Conservation (phyloP, 2,888 invertebrate genomes). For the Scrobipalpa costella region DNA sequence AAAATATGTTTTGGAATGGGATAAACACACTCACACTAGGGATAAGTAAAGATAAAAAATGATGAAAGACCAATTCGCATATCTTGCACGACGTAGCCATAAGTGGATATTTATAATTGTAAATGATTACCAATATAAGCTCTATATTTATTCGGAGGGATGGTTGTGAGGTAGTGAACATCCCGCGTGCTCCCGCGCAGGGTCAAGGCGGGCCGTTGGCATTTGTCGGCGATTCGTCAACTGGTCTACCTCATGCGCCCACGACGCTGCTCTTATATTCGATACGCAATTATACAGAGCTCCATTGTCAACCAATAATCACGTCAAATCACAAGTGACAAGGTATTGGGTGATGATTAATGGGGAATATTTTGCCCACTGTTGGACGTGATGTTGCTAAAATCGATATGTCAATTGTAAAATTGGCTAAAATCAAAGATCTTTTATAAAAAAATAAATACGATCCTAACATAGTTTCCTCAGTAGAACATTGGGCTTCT, state of each 20-base stretch:
- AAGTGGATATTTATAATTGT: constrained; percentile 8
- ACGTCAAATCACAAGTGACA: constrained; percentile 31
- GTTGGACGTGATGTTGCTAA: not conserved
- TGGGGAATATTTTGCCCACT: not conserved
- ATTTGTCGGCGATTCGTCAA: constrained; percentile 76
- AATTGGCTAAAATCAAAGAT: not conserved
- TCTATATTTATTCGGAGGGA: constrained; percentile 4
- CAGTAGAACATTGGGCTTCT: no score
- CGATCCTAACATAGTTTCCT: no score
- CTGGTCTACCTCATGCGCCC: constrained; percentile 43
- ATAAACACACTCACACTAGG: no score
- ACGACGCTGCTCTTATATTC: constrained; percentile 32
- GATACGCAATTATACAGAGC: constrained; percentile 34
- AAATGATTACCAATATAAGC: not conserved
- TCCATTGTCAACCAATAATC: constrained; percentile 35
- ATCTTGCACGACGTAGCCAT: not conserved
- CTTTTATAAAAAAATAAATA: not conserved
- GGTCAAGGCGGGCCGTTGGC: constrained; percentile 79
- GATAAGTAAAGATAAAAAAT: no score
- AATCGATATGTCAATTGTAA: not conserved
- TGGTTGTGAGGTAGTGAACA: not conserved
- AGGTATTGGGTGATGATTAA: constrained; percentile 24
- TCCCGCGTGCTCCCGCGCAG: constrained; percentile 51
- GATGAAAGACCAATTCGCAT: no score
- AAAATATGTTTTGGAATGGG: no score